A percentile compares a stretch with the other conserved stretches of the same genome.
phyloP scores from a whole-genome alignment of 1,140 invertebrate species.

The Sesamia nonagrioides region DNA sequence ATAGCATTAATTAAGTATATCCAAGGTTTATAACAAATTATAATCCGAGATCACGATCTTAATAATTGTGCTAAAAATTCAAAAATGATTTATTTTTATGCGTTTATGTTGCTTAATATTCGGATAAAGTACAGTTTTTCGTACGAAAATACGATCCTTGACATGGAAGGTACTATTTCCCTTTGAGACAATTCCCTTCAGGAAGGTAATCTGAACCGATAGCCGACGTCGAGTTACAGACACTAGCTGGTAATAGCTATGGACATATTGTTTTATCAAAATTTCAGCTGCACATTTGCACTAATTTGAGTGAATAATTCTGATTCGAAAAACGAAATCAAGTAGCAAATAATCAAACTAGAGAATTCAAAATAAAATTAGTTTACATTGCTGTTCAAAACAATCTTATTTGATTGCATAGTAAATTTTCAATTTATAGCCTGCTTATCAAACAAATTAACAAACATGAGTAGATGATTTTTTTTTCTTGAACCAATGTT shows the following conservation, averaged over 20 bases:
- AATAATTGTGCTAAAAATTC: constrained; percentile 18
- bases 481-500: constrained; percentile 1
- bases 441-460: constrained; percentile 23
- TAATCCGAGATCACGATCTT: constrained; percentile 25
- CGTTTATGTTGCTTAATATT: neutral
- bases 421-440: constrained; percentile 14
- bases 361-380: neutral
- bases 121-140: neutral
- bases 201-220: too few relatives aligned
- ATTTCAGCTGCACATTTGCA: neutral
- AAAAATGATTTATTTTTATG: neutral
- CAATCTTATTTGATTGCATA: neutral
- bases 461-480: constrained; percentile 14
- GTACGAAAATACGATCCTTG: too few relatives aligned
- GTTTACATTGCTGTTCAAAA: neutral
- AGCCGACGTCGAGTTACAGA: too few relatives aligned
- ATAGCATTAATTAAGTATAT: constrained; percentile 25
- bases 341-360: neutral
- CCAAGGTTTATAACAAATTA: constrained; percentile 12
- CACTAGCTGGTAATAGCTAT: too few relatives aligned
- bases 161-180: too few relatives aligned
- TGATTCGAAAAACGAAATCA: neutral
- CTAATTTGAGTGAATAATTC: neutral
- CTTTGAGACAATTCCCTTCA: too few relatives aligned
- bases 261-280: neutral